phyloP scores from a whole-genome alignment of 2,113 vertebrate genomes.

The Vulpes ferrilata region DNA sequence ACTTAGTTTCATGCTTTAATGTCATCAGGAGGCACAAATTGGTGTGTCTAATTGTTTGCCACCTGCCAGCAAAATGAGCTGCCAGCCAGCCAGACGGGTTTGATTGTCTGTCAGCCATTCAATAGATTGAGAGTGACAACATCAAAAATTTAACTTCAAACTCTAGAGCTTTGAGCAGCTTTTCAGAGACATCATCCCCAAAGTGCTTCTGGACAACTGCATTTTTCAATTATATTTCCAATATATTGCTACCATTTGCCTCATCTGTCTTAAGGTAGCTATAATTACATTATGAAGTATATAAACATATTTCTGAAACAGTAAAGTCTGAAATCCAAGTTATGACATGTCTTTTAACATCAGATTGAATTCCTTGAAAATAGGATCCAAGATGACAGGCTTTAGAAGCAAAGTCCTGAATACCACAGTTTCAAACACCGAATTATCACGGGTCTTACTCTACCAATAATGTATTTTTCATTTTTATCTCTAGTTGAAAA shows the following conservation, averaged over 20 bases:
- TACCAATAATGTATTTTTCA: slow-evolving; percentile 68
- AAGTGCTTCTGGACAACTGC: slow-evolving; percentile 89
- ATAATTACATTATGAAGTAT: slow-evolving; percentile 87
- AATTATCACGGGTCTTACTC: slow-evolving; percentile 67
- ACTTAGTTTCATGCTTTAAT: slow-evolving; percentile 98
- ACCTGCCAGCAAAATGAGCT: slow-evolving; percentile 99
- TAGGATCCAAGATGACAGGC: slow-evolving; percentile 73
- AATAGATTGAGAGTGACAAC: slow-evolving; percentile 97
- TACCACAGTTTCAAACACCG: slow-evolving; percentile 73
- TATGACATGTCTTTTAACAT: slow-evolving; percentile 86
- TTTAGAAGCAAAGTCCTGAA: slow-evolving; percentile 78
- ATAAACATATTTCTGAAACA: slow-evolving; percentile 86
- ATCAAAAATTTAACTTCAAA: slow-evolving; percentile 94
- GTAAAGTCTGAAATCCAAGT: slow-evolving; percentile 81
- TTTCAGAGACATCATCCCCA: slow-evolving; percentile 88
- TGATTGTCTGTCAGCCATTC: slow-evolving; percentile 95
- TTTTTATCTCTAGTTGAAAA: slow-evolving; percentile 60
- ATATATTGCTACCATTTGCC: slow-evolving; percentile 86
- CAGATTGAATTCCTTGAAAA: slow-evolving; percentile 83
- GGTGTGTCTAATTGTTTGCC: slow-evolving; percentile 99
- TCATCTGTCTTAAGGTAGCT: slow-evolving; percentile 89
- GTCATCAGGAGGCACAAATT: slow-evolving; percentile 96
- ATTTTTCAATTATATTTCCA: slow-evolving; percentile 91
- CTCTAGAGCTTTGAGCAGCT: slow-evolving; percentile 88
- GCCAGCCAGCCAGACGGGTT: slow-evolving; percentile 95